Evolutionary conservation across 1,140 invertebrate species (phyloP), one percentile per base, ranked within the genome.

Genomic region (Lysiphlebus fabarum): DNA sequence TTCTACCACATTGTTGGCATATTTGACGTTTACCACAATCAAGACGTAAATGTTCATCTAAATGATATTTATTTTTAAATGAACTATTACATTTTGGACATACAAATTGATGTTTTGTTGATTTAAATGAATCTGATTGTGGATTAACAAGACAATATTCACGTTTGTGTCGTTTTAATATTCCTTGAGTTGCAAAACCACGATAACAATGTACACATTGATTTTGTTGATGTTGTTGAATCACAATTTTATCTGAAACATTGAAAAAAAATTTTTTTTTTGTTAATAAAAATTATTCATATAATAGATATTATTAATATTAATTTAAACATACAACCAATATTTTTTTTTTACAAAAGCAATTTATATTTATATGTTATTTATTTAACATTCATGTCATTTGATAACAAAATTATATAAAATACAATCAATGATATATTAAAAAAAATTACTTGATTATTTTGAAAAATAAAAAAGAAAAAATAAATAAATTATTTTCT

Each of bases 181-280:
- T 38, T 37, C 57, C 48, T 43, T 10, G 5, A 10, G 38, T 42
- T 6, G 38, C 57, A 40, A 58, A 58, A 12, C 26, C 10, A 7
- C 57, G 57, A 38, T 9, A 11, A 38, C 57, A 58, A 42, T 12
- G 53, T 44, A 53, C 57, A 44, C 57, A 58, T 9, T 44, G 48
- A 11, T 5, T 40, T 36, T 57, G 47, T 7, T 50, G 34, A 7
- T n/a, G 7, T 7, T 7, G 14, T 36, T 14, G 37, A 14, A 33
- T 42, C 10, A 11, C 11, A 26, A 10, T 7, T 36, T 38, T 1
- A 26, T 53, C 57, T 58, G 48, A 10, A 58, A 58, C 57, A 58
- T 42, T 50, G 44, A 12, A 40, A 51, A n/a, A 34, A 7, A 37
- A 0, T 7, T 44, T 6, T 40, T 54, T 11, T 33, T 45, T 9